A percentile compares a stretch with the other conserved stretches of the same genome.
These are phyloP conservation scores for Brachionus plicatilis DNA, from an alignment of 1,140 invertebrate species.

Conservation along the genomic window DNA sequence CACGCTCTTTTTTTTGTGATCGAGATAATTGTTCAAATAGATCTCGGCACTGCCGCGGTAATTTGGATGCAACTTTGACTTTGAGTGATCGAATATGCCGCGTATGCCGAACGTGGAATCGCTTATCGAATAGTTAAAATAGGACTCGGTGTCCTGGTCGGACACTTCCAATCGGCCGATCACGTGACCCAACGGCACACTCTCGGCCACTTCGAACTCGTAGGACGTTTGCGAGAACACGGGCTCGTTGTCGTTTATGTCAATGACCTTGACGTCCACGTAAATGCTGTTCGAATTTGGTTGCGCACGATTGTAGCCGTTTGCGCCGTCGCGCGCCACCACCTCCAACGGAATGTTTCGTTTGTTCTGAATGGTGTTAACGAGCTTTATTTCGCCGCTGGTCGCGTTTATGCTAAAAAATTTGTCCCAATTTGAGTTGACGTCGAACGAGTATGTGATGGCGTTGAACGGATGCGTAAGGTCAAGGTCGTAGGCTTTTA, in stretches of 20 bases:
- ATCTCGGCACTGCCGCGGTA: constrained; percentile 17
- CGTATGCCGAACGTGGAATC: constrained; percentile 26
- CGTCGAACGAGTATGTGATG: constrained; percentile 13
- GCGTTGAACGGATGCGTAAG: not conserved
- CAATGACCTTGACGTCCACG: constrained; percentile 32
- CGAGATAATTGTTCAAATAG: constrained; percentile 12
- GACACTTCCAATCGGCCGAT: constrained; percentile 14
- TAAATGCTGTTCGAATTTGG: constrained; percentile 32
- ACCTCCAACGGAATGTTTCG: constrained; percentile 25
- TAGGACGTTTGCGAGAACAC: not conserved
- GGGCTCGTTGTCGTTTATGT: constrained; percentile 36
- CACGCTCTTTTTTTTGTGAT: not conserved
- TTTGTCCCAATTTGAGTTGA: constrained; percentile 21
- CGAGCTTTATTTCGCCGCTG: constrained; percentile 36
- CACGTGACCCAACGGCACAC: not conserved
- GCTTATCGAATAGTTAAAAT: constrained; percentile 30
- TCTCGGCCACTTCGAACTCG: constrained; percentile 18
- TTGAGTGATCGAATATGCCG: not conserved
- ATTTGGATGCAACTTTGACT: not conserved
- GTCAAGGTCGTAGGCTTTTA: constrained; percentile 36
- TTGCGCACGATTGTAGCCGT: not conserved
- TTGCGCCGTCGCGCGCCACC: constrained; percentile 17
- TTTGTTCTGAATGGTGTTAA: constrained; percentile 26
- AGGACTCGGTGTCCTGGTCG: constrained; percentile 26
- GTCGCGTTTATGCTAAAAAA: constrained; percentile 19